Evolutionary conservation across 2,797 vertebrate genomes (phyloP).

Genomic region (Rhynchotus rufescens): DNA sequence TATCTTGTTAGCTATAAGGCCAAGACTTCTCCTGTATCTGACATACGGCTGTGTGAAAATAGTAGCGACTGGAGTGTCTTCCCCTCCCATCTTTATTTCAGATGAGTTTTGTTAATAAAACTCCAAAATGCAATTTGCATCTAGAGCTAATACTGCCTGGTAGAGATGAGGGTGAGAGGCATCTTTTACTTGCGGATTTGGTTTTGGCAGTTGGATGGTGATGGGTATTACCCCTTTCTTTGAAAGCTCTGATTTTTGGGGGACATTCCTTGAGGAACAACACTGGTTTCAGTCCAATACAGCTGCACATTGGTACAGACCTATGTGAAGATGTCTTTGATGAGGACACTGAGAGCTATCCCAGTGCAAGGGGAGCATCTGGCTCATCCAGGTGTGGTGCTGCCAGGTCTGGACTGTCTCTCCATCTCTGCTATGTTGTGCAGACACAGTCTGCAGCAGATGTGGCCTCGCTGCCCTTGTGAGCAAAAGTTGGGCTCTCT

Average conservation of each 20-base stretch:
- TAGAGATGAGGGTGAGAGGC: not conserved
- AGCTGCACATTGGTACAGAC: not conserved
- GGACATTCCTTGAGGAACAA: not conserved
- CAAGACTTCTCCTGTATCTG: not conserved
- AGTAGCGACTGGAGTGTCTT: not conserved
- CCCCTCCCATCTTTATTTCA: not conserved
- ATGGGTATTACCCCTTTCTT: not conserved
- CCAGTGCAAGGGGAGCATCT: not conserved
- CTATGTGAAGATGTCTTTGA: not conserved
- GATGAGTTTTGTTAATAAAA: not conserved
- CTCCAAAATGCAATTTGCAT: not conserved
- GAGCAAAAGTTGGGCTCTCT: not conserved
- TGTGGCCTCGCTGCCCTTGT: not conserved
- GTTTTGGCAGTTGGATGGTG: not conserved
- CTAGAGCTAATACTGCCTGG: not conserved
- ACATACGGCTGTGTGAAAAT: not conserved
- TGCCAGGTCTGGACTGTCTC: not conserved
- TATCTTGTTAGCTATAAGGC: not conserved
- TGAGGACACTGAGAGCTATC: not conserved
- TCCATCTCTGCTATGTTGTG: not conserved
- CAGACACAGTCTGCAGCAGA: not conserved
- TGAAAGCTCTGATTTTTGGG: not conserved
- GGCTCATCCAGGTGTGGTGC: not conserved
- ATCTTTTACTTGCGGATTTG: not conserved
- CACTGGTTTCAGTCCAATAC: not conserved